These are phyloP conservation scores for Sebastes elongatus DNA, from an alignment of 2,797 vertebrate species.

Conservation along the genomic window DNA sequence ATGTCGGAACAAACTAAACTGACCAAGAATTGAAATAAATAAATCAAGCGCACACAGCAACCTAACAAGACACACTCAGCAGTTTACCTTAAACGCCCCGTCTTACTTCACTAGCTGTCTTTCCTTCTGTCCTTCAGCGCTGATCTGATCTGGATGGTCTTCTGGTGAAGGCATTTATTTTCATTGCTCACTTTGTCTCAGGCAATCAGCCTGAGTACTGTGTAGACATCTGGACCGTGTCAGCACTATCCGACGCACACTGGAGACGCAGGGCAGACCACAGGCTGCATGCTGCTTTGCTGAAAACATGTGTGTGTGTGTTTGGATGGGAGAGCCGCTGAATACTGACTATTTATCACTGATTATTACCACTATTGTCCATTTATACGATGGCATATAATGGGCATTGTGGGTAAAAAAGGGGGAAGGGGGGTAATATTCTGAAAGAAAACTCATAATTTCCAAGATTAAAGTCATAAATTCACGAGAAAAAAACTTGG, in stretches of 20 bases:
- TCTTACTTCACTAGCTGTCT: background rate
- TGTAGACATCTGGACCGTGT: constrained; percentile 31
- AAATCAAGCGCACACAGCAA: background rate
- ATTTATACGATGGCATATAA: background rate
- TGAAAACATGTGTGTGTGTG: background rate
- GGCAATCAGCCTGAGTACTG: constrained; percentile 13
- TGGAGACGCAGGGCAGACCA: background rate
- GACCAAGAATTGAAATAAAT: background rate
- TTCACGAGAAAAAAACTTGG: too few species aligned
- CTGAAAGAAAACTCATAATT: background rate
- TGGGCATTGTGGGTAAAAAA: background rate
- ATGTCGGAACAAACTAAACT: background rate
- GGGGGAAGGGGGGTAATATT: background rate
- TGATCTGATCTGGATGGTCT: constrained; percentile 14
- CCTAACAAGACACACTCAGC: background rate
- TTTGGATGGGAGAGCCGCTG: background rate
- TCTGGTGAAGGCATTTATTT: constrained; percentile 12
- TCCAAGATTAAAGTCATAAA: background rate
- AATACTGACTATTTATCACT: background rate
- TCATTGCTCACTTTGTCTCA: constrained; percentile 19
- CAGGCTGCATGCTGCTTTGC: background rate
- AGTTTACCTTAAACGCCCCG: background rate
- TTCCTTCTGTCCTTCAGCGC: background rate
- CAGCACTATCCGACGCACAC: background rate
- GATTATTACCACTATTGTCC: background rate